phyloP scores from a whole-genome alignment of 2,113 vertebrate species.

The Caloenas nicobarica region DNA sequence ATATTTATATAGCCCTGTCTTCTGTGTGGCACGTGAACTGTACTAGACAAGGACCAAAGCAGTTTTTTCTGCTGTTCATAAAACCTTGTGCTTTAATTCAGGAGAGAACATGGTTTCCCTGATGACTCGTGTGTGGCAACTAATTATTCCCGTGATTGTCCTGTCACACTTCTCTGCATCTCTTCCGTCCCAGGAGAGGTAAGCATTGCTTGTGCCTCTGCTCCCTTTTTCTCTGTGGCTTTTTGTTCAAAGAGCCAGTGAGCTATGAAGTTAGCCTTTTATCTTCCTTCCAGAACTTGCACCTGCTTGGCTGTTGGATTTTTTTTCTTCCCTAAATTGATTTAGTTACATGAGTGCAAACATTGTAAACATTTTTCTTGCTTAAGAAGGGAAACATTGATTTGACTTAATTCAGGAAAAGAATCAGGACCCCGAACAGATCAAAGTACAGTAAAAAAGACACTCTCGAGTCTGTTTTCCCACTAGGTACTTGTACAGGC shows the following conservation, averaged over 20 bases:
- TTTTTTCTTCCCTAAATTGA: not conserved
- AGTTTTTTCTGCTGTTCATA: not conserved
- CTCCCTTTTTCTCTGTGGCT: not conserved
- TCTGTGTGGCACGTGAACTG: not conserved
- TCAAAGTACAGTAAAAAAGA: not conserved
- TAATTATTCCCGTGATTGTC: conserved; percentile 43
- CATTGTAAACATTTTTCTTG: not conserved
- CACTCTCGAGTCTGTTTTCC: not conserved
- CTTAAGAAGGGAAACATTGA: not conserved
- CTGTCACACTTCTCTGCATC: conserved; percentile 49
- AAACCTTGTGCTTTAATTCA: not conserved
- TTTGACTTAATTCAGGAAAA: not conserved
- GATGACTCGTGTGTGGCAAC: conserved; percentile 8
- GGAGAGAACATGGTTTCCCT: conserved; percentile 27
- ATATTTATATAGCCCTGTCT: not conserved
- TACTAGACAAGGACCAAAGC: not conserved
- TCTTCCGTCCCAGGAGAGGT: conserved; percentile 52
- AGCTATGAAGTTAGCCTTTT: not conserved
- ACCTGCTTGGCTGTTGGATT: not conserved
- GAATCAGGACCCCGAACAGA: not conserved
- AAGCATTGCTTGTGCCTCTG: not conserved
- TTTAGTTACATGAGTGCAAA: not conserved
- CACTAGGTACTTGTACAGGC: not conserved
- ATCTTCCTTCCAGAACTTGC: not conserved
- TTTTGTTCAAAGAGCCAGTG: not conserved